A percentile compares a stretch with the other conserved stretches of the same genome.
phyloP scores from a whole-genome alignment of 2,888 invertebrate species.

The Conomelus anceps region DNA sequence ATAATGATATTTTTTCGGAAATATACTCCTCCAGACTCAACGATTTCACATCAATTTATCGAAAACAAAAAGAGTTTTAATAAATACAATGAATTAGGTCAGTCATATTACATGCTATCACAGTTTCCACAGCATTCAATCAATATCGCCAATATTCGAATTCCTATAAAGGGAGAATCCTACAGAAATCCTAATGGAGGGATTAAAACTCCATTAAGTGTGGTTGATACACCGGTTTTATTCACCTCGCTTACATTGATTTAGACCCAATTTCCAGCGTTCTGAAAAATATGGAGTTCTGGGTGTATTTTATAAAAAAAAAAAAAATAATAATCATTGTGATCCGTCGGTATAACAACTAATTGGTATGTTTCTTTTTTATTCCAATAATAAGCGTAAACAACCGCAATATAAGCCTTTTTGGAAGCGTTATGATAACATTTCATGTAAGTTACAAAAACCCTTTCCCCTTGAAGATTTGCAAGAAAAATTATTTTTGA shows the following conservation, averaged over 20 bases:
- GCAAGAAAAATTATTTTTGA: too few species aligned
- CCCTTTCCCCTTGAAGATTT: too few species aligned
- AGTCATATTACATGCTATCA: background rate
- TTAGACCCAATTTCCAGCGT: background rate
- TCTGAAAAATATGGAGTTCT: background rate
- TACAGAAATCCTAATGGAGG: background rate
- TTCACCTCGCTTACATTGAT: background rate
- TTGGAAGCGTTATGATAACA: too few species aligned
- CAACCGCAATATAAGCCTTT: too few species aligned
- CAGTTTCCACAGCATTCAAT: background rate
- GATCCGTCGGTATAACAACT: too few species aligned
- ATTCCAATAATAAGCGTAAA: too few species aligned
- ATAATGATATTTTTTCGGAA: background rate
- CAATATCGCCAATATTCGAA: background rate
- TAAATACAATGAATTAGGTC: background rate
- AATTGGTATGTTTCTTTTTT: too few species aligned
- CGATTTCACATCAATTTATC: background rate
- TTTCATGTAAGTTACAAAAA: too few species aligned
- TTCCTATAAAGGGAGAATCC: background rate
- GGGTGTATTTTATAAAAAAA: too few species aligned
- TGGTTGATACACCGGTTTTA: background rate
- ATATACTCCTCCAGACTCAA: background rate
- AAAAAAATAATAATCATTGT: too few species aligned
- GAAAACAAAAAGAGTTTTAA: background rate
- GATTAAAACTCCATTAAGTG: background rate